phyloP scores from a whole-genome alignment of 1,140 invertebrate species.

The Drosophila sucinea region DNA sequence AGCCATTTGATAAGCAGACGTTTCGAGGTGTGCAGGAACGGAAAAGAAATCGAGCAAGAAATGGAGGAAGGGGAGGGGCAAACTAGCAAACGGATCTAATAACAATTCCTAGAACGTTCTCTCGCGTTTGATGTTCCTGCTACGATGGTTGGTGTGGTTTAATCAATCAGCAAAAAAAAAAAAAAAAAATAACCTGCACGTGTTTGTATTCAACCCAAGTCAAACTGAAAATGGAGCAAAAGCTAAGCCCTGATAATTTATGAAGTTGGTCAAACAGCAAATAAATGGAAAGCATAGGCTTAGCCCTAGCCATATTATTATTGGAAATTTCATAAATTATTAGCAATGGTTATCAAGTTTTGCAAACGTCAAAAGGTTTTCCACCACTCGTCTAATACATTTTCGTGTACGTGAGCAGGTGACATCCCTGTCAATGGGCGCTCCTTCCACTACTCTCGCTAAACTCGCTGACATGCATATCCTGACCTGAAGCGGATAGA shows the following conservation, averaged over 20 bases:
- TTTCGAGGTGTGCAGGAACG: slow-evolving; percentile 39
- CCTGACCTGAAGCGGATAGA: slow-evolving; percentile 13
- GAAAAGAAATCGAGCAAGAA: slow-evolving; percentile 21
- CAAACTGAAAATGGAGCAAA: slow-evolving; percentile 5
- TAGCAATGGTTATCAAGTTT: slow-evolving; percentile 52
- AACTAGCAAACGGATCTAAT: slow-evolving; percentile 66
- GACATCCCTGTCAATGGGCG: slow-evolving; percentile 67
- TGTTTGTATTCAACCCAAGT: slow-evolving; percentile 26
- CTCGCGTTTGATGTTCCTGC: slow-evolving; percentile 34
- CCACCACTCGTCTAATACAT: slow-evolving; percentile 9
- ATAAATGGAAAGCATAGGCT: slow-evolving; percentile 48
- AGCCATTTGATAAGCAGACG: slow-evolving; percentile 40
- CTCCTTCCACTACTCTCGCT: background rate
- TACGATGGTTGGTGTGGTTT: slow-evolving; percentile 63
- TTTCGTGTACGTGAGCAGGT: slow-evolving; percentile 67
- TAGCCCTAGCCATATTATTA: slow-evolving; percentile 44
- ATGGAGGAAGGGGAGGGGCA: background rate
- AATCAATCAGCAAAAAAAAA: slow-evolving; percentile 71
- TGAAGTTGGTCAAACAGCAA: slow-evolving; percentile 56
- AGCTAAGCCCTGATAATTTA: slow-evolving; percentile 57
- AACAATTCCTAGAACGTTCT: slow-evolving; percentile 72
- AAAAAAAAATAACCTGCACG: slow-evolving; percentile 51
- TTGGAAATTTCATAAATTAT: slow-evolving; percentile 73
- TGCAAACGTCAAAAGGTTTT: slow-evolving; percentile 51
- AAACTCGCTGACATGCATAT: slow-evolving; percentile 45